Evolutionary conservation across 1,140 invertebrate genomes (phyloP).

Genomic region (Hirudo medicinalis): DNA sequence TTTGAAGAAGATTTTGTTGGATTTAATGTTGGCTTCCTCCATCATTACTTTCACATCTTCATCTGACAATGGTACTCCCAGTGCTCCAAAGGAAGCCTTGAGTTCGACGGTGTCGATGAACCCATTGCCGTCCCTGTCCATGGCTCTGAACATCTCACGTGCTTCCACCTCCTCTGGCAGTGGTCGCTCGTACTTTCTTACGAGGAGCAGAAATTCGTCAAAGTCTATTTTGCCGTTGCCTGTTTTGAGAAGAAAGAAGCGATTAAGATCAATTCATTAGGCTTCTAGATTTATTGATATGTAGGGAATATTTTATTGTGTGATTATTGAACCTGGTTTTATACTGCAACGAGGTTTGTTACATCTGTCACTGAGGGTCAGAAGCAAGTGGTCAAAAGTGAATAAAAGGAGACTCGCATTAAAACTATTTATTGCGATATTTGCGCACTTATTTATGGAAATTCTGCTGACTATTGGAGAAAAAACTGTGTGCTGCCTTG

Average conservation of each 20-base stretch:
- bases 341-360: no score
- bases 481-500: no score
- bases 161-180: conserved; percentile 15
- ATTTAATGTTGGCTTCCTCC: conserved; percentile 8
- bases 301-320: no score
- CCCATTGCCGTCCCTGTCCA: conserved; percentile 13
- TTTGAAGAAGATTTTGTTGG: conserved; percentile 17
- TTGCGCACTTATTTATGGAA: no score
- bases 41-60: conserved; percentile 16
- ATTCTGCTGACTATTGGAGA: no score
- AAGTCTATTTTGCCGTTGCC: conserved; percentile 19
- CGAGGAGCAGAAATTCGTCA: conserved; percentile 14
- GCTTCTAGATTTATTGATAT: no score
- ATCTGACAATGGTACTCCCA: conserved; percentile 7
- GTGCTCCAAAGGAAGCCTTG: conserved; percentile 7
- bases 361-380: no score
- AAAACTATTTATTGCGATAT: no score
- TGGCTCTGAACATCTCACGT: conserved; percentile 14
- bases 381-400: no score
- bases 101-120: conserved; percentile 14
- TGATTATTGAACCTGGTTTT: no score
- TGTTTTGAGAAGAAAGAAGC: background rate
- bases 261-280: no score
- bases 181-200: conserved; percentile 15
- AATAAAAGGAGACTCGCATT: no score